Base-by-base conservation (phyloP, 2,888 invertebrate genomes). In the Drosophila sordidapex region DNA sequence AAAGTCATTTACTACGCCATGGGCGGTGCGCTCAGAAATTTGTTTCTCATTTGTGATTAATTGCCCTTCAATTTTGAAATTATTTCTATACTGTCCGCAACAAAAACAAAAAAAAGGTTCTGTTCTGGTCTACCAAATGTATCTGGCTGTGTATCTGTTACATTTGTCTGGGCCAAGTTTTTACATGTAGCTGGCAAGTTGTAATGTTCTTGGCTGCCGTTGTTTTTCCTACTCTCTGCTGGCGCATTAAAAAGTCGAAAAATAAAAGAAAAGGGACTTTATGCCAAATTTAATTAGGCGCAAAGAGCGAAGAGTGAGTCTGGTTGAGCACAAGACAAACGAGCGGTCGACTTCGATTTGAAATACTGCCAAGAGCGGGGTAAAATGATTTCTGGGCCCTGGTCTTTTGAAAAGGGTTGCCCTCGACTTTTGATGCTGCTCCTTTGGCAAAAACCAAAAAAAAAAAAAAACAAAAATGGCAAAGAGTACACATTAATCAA, bases 211-310 rank as follows among this genome's bases (percentile, higher is more conserved):
- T 56, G 35, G 57, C 51, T 69, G 52, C 63, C 61, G 15, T 64
- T 57, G 62, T 57, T 54, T 75, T 60, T 71, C 29, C 27, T 49
- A 54, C 66, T 46, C 21, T 38, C 25, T 46, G 67, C 63, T 66
- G 68, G 62, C 65, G 46, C 59, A 57, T 51, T 33, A 58, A 59
- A 62, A 57, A 67, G 29, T 35, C 18, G 29, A 51, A 27, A 54
- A 68, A 40, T 21, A 49, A 59, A 61, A 64, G 65, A 71, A 87
- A 91, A 87, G 82, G 83, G 80, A 88, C 79, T 90, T 74, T 80
- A 78, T 83, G 84, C 79, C 90, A 88, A 90, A 90, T 91, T 90
- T 90, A 90, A 90, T 90, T 90, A 90, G 91, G 90, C 91, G 91
- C 89, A 81, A 83, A 89, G 81, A 76, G 72, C 72, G 68, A 68